Percentiles rank a stretch among this genome's conserved stretches.
These are phyloP conservation scores for Rhodophaea formosa DNA, from an alignment of 2,888 invertebrate genomes.

Conservation along the genomic window DNA sequence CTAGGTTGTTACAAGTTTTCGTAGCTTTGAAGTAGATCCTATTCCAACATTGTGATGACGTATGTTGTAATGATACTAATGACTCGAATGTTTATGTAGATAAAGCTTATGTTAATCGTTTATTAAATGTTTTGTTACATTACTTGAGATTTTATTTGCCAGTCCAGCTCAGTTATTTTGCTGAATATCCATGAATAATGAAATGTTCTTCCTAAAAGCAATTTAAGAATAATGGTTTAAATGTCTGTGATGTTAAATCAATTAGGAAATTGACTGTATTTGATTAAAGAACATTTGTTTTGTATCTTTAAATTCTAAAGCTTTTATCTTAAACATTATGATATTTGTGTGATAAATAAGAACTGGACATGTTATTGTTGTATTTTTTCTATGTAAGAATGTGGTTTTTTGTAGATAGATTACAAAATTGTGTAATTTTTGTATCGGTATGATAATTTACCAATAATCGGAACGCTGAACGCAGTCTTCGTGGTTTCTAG, in stretches of 20 bases:
- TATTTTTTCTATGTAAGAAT: conserved; percentile 29
- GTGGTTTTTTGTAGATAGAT: not conserved
- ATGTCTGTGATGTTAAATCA: too few species aligned
- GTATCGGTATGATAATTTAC: too few species aligned
- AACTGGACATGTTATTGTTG: conserved; percentile 29
- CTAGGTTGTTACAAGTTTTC: conserved; percentile 1
- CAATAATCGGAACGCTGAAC: not conserved
- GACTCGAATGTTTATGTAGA: conserved; percentile 14
- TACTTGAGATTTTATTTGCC: conserved; percentile 29
- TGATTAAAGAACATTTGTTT: too few species aligned
- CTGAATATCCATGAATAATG: conserved; percentile 11
- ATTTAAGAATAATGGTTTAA: too few species aligned
- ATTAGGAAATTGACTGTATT: too few species aligned
- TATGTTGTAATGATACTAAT: conserved; percentile 10
- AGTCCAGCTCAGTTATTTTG: conserved; percentile 18
- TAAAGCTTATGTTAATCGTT: conserved; percentile 23
- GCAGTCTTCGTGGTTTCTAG: not conserved
- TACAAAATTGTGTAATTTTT: conserved; percentile 1
- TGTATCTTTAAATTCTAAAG: too few species aligned
- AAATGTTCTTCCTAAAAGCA: too few species aligned
- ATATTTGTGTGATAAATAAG: too few species aligned
- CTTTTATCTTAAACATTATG: too few species aligned
- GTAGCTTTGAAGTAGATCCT: conserved; percentile 8
- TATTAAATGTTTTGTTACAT: conserved; percentile 26
- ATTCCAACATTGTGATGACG: conserved; percentile 26